Evolutionary conservation across 2,888 invertebrate genomes (phyloP).

Genomic region (Drosophila ustulata): DNA sequence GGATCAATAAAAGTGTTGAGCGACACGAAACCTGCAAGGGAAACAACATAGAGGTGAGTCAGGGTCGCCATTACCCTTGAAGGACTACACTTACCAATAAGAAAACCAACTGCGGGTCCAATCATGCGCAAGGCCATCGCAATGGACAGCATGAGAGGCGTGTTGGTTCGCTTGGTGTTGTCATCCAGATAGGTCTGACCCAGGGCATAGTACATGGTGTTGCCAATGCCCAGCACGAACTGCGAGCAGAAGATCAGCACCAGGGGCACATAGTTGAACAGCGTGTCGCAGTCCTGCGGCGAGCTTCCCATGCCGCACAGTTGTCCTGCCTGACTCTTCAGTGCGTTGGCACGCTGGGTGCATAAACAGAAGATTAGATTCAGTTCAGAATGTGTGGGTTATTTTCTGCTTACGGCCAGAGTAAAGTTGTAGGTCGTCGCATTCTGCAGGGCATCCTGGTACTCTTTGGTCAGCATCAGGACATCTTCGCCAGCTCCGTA

Average conservation of each 20-base stretch:
- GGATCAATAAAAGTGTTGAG: constrained; percentile 88
- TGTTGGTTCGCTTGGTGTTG: constrained; percentile 88
- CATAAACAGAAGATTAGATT: neutral
- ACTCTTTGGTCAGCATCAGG: constrained; percentile 84
- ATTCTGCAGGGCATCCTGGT: constrained; percentile 64
- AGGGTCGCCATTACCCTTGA: neutral
- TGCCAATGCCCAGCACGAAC: constrained; percentile 89
- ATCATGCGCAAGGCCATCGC: constrained; percentile 84
- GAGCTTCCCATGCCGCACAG: constrained; percentile 72
- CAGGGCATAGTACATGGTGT: constrained; percentile 88
- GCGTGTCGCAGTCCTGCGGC: constrained; percentile 85
- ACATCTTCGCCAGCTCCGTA: constrained; percentile 87
- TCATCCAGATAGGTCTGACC: constrained; percentile 90
- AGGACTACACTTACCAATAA: constrained; percentile 83
- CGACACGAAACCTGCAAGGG: constrained; percentile 81
- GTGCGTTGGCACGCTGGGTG: constrained; percentile 60
- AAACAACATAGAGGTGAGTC: neutral
- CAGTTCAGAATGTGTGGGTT: neutral
- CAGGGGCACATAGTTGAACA: constrained; percentile 86
- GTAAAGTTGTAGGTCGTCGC: constrained; percentile 44
- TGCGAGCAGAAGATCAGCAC: constrained; percentile 88
- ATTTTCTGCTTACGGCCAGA: constrained; percentile 70
- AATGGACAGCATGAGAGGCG: constrained; percentile 87
- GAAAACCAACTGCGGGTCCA: constrained; percentile 87
- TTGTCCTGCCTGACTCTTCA: constrained; percentile 65